These are phyloP conservation scores for Pachypeltis micranthus DNA, from an alignment of 1,140 invertebrate species.

Conservation along the genomic window DNA sequence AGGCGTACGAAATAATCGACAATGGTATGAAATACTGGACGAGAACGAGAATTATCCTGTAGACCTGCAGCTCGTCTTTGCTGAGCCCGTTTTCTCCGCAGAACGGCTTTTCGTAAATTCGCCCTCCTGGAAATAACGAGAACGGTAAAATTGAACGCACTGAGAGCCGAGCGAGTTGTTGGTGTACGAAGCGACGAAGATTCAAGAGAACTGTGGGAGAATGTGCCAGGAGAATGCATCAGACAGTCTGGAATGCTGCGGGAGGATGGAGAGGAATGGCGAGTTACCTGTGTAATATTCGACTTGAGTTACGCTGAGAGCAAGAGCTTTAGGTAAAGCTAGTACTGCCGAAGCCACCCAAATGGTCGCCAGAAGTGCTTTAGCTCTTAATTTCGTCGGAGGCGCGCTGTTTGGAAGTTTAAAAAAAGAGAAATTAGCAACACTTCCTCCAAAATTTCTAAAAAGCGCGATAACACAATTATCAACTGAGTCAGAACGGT, in stretches of 20 bases:
- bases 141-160: background rate
- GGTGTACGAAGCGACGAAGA: background rate
- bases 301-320: slow-evolving; percentile 42
- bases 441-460: too few relatives aligned
- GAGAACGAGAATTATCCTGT: slow-evolving; percentile 42
- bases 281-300: slow-evolving; percentile 29
- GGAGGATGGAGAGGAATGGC: background rate
- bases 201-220: too few relatives aligned
- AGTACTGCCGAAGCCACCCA: slow-evolving; percentile 49
- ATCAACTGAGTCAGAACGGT: too few relatives aligned
- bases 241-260: too few relatives aligned
- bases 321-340: slow-evolving; percentile 53
- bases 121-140: slow-evolving; percentile 25
- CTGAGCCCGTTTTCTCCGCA: slow-evolving; percentile 44
- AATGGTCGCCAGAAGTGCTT: slow-evolving; percentile 53
- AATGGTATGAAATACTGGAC: slow-evolving; percentile 65
- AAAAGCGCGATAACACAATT: too few relatives aligned
- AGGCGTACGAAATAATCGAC: slow-evolving; percentile 62
- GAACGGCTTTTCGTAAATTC: slow-evolving; percentile 38
- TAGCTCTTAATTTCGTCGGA: slow-evolving; percentile 53
- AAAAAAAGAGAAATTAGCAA: too few relatives aligned
- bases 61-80: slow-evolving; percentile 41
- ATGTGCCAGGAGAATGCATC: too few relatives aligned
- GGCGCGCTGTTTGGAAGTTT: slow-evolving; percentile 49
- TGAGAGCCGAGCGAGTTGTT: background rate